Conservation (phyloP, 1,140 invertebrate genomes). For the Leptestheria dahalacensis region DNA sequence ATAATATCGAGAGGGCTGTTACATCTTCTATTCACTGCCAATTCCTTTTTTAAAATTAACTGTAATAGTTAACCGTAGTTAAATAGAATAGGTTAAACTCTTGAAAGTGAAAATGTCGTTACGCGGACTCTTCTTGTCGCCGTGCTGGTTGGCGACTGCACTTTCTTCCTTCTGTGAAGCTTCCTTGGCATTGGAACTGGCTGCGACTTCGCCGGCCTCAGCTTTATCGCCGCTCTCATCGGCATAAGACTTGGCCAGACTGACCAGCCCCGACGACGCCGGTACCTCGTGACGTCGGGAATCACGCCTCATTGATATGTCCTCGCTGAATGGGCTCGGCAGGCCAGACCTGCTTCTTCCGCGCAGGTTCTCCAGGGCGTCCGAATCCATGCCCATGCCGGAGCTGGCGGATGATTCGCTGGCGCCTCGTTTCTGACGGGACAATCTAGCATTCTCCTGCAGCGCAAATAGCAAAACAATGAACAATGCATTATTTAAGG, state of each 20-base stretch:
- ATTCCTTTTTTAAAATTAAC: no score
- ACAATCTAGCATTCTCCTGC: background rate
- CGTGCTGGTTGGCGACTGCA: background rate
- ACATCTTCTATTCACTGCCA: background rate
- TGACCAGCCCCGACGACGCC: background rate
- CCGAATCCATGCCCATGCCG: conserved; percentile 7
- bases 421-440: background rate
- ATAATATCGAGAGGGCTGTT: background rate
- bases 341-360: conserved; percentile 8
- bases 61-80: background rate
- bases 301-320: conserved; percentile 1
- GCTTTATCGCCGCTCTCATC: background rate
- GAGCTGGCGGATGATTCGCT: conserved; percentile 1
- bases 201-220: background rate
- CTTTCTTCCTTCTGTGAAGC: background rate
- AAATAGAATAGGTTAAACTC: background rate
- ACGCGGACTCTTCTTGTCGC: background rate
- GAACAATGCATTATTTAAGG: background rate
- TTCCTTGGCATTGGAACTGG: background rate
- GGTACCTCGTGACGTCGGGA: background rate
- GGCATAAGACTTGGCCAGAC: conserved; percentile 1
- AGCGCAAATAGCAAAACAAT: background rate
- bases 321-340: conserved; percentile 13
- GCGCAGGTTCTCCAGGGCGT: conserved; percentile 8
- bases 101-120: background rate